Conservation (phyloP, 1,140 invertebrate species). For the Drepana arcuata region DNA sequence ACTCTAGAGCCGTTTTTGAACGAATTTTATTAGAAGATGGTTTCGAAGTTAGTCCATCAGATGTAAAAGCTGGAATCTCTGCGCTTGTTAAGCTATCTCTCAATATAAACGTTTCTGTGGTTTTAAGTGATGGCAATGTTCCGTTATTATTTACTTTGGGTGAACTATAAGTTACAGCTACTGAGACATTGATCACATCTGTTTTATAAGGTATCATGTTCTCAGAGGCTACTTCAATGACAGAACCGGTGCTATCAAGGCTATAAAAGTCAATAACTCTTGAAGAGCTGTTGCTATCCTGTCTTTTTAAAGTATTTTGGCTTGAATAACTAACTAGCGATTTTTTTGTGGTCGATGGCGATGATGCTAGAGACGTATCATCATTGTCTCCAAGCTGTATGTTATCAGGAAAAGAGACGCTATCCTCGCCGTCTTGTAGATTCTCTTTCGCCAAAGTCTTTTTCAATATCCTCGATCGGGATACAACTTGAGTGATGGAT, state of each 20-base stretch:
- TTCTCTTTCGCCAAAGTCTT: conserved; percentile 28
- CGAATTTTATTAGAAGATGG: background rate
- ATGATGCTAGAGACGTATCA: conserved; percentile 5
- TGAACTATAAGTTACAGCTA: conserved; percentile 23
- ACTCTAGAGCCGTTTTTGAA: too few relatives aligned
- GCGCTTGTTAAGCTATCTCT: conserved; percentile 21
- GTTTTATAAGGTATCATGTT: conserved; percentile 16
- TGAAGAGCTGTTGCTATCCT: conserved; percentile 10
- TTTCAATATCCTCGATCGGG: conserved; percentile 17
- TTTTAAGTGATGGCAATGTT: conserved; percentile 1
- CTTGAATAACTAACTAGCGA: conserved; percentile 22
- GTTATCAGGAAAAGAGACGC: conserved; percentile 4
- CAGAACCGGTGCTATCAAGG: conserved; percentile 10
- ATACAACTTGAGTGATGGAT: conserved; percentile 18
- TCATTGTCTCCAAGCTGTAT: conserved; percentile 2
- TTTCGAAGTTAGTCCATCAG: conserved; percentile 8
- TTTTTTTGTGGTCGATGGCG: conserved; percentile 5
- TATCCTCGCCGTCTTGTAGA: conserved; percentile 13
- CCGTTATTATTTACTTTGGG: conserved; percentile 10
- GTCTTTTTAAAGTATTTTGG: conserved; percentile 16
- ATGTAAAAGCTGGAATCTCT: conserved; percentile 10
- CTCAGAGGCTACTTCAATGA: conserved; percentile 12
- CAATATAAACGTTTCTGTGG: conserved; percentile 11
- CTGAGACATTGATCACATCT: conserved; percentile 29
- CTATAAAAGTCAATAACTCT: conserved; percentile 9